These are phyloP conservation scores for Lutjanus campechanus DNA, from an alignment of 2,797 vertebrate species.

Conservation along the genomic window DNA sequence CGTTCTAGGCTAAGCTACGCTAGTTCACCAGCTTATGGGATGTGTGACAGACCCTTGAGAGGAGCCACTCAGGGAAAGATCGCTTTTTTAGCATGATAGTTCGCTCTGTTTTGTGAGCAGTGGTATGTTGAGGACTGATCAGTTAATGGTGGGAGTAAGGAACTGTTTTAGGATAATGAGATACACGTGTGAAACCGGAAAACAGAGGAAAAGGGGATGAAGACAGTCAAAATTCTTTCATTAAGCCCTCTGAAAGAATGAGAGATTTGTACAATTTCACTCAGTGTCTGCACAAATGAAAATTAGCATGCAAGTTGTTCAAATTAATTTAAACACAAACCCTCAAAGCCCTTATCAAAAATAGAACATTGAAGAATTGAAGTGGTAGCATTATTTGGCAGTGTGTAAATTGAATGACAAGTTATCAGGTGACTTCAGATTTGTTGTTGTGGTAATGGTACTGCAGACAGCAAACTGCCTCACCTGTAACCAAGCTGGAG, in stretches of 20 bases:
- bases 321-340: slow-evolving; percentile 13
- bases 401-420: not conserved
- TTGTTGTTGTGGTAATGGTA: not conserved
- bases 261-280: too few species aligned
- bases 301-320: not conserved
- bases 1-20: slow-evolving; percentile 70
- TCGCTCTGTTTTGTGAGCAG: not conserved
- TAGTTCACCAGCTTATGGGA: slow-evolving; percentile 73
- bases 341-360: not conserved
- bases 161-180: slow-evolving; percentile 2
- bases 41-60: slow-evolving; percentile 63
- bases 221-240: too few species aligned
- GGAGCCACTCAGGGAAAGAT: slow-evolving; percentile 47
- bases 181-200: not conserved
- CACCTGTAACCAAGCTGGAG: not conserved
- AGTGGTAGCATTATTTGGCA: not conserved
- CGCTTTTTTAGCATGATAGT: slow-evolving; percentile 37
- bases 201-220: not conserved
- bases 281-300: not conserved
- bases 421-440: not conserved
- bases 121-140: not conserved
- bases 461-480: not conserved
- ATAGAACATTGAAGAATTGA: too few species aligned
- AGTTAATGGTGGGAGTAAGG: slow-evolving; percentile 3
- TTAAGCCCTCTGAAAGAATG: too few species aligned